These are phyloP conservation scores for Lymantria monacha DNA, from an alignment of 2,888 invertebrate genomes.

Conservation along the genomic window DNA sequence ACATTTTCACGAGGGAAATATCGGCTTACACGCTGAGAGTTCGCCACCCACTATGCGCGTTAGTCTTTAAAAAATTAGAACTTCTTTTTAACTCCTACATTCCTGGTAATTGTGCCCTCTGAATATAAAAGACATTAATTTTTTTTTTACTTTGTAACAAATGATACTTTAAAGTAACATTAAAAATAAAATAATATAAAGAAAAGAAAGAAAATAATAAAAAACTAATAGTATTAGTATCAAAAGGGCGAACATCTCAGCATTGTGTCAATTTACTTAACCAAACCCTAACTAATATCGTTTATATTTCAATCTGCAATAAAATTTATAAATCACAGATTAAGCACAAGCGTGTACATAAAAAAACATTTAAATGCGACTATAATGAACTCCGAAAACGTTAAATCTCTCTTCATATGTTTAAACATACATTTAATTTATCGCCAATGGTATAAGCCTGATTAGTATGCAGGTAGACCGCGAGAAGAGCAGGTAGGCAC, in stretches of 20 bases:
- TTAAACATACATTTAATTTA: conserved; percentile 68
- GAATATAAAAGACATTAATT: not conserved
- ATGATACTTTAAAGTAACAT: too few relatives aligned
- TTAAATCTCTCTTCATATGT: conserved; percentile 55
- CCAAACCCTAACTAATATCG: too few relatives aligned
- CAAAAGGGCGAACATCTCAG: too few relatives aligned
- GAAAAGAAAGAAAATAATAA: too few relatives aligned
- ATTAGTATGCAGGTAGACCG: conserved; percentile 66
- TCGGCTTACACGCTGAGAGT: conserved; percentile 67
- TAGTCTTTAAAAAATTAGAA: conserved; percentile 46
- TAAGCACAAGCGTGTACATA: too few relatives aligned
- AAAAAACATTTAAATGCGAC: conserved; percentile 45
- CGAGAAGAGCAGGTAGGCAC: conserved; percentile 54
- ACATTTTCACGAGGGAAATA: conserved; percentile 77
- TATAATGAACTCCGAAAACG: conserved; percentile 60
- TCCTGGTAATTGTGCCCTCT: conserved; percentile 38
- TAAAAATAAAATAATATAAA: too few relatives aligned
- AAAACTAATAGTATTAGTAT: too few relatives aligned
- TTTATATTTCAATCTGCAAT: too few relatives aligned
- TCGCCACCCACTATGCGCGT: conserved; percentile 71
- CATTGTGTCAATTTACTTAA: too few relatives aligned
- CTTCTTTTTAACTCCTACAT: conserved; percentile 41
- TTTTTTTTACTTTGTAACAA: too few relatives aligned
- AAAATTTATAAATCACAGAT: too few relatives aligned
- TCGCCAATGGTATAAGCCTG: conserved; percentile 60